Conservation (phyloP, 2,113 vertebrate genomes). For the Alexandromys fortis region DNA sequence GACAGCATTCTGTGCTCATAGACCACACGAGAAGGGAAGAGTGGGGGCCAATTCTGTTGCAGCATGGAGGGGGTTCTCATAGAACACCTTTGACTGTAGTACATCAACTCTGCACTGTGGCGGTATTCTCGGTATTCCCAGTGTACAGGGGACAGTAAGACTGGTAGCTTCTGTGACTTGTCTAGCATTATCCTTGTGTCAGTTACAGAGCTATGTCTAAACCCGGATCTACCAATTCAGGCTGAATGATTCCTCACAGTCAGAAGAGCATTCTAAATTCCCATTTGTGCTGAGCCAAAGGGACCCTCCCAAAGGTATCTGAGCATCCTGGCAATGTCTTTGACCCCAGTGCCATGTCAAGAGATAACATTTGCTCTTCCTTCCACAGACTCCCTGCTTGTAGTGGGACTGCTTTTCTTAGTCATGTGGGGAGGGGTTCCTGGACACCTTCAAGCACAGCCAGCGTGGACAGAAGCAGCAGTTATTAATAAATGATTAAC, state of each 20-base stretch:
- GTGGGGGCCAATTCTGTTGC: background rate
- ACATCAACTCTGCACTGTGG: background rate
- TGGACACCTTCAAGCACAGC: slow-evolving; percentile 46
- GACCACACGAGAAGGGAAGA: background rate
- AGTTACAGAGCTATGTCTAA: background rate
- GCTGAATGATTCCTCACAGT: background rate
- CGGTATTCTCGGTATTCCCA: background rate
- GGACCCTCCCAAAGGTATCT: background rate
- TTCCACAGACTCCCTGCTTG: background rate
- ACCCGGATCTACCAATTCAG: background rate
- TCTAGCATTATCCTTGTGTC: background rate
- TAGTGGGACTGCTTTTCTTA: background rate
- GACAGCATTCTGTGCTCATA: background rate
- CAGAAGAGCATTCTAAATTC: background rate
- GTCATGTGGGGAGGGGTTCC: background rate
- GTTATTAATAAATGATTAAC: background rate
- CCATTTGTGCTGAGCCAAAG: background rate
- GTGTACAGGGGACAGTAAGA: background rate
- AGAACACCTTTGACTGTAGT: background rate
- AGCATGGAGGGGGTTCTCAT: background rate
- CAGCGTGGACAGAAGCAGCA: background rate
- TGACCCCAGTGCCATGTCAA: background rate
- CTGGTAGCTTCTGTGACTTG: background rate
- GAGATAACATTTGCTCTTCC: slow-evolving; percentile 30
- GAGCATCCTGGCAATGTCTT: background rate